These are phyloP conservation scores for Steinernema feltiae DNA, from an alignment of 1,140 invertebrate genomes.

Conservation along the genomic window DNA sequence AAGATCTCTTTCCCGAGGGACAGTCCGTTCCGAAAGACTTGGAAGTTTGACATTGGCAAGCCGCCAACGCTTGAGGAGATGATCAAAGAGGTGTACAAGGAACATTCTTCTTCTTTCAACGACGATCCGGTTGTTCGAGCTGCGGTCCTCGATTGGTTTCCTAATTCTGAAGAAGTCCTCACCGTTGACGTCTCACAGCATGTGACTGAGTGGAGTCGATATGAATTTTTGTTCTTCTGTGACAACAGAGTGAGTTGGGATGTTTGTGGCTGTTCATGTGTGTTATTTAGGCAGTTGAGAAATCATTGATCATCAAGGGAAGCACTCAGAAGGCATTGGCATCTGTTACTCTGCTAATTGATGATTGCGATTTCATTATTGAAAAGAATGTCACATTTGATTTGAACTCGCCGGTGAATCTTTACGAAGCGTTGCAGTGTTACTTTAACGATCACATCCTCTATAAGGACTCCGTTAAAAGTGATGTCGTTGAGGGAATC, in stretches of 20 bases:
- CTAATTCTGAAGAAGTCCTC: background rate
- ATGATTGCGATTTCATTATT: background rate
- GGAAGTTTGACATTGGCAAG: background rate
- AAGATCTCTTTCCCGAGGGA: background rate
- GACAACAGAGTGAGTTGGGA: background rate
- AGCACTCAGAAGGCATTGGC: background rate
- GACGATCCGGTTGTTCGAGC: background rate
- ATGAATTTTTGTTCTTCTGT: background rate
- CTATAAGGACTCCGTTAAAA: background rate
- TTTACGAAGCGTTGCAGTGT: background rate
- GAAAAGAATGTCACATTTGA: background rate
- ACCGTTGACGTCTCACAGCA: background rate
- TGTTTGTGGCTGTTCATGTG: background rate
- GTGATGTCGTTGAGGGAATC: background rate
- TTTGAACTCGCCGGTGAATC: background rate
- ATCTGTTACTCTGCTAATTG: background rate
- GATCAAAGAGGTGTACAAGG: background rate
- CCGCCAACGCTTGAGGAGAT: background rate
- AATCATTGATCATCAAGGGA: background rate
- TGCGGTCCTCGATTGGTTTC: background rate
- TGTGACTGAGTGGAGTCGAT: background rate
- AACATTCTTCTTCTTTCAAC: background rate
- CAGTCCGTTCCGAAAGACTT: background rate
- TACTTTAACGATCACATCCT: background rate
- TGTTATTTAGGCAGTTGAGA: background rate